phyloP scores from a whole-genome alignment of 2,888 invertebrate species.

The Trissonchulus latispiculum region DNA sequence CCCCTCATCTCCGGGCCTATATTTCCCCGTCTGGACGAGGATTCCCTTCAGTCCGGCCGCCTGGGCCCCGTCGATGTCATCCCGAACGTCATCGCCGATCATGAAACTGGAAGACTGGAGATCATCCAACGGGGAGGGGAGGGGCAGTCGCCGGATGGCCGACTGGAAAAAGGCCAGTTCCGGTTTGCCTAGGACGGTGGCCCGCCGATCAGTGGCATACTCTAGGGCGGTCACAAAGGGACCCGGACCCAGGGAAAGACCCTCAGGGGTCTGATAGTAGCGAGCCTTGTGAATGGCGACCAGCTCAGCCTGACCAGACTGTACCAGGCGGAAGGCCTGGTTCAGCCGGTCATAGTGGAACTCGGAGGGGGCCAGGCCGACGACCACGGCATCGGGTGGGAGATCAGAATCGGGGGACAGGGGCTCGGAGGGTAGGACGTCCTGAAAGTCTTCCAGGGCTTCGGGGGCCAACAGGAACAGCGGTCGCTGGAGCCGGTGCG shows the following conservation, averaged over 20 bases:
- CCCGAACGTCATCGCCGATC: constrained; percentile 58
- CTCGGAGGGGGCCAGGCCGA: constrained; percentile 66
- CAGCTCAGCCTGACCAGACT: constrained; percentile 52
- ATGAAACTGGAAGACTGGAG: constrained; percentile 19
- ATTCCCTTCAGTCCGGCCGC: constrained; percentile 60
- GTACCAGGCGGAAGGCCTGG: constrained; percentile 54
- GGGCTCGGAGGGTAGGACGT: constrained; percentile 37
- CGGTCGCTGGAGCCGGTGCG: constrained; percentile 56
- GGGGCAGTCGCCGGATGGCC: constrained; percentile 23
- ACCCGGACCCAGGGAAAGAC: constrained; percentile 67
- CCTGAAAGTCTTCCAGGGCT: constrained; percentile 65
- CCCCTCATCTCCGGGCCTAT: constrained; percentile 28
- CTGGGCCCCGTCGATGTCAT: constrained; percentile 67
- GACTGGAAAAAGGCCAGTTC: constrained; percentile 41
- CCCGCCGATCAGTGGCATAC: constrained; percentile 56
- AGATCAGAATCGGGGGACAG: not conserved
- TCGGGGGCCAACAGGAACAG: constrained; percentile 57
- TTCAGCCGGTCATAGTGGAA: constrained; percentile 64
- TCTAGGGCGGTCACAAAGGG: constrained; percentile 68
- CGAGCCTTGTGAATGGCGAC: constrained; percentile 68
- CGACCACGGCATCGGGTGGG: constrained; percentile 58
- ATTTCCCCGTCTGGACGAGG: constrained; percentile 62
- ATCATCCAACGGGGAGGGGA: too few relatives aligned
- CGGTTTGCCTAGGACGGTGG: constrained; percentile 40
- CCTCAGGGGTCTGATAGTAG: constrained; percentile 61